Evolutionary conservation across 2,113 vertebrate genomes (phyloP).

Genomic region (Clinocottus analis): DNA sequence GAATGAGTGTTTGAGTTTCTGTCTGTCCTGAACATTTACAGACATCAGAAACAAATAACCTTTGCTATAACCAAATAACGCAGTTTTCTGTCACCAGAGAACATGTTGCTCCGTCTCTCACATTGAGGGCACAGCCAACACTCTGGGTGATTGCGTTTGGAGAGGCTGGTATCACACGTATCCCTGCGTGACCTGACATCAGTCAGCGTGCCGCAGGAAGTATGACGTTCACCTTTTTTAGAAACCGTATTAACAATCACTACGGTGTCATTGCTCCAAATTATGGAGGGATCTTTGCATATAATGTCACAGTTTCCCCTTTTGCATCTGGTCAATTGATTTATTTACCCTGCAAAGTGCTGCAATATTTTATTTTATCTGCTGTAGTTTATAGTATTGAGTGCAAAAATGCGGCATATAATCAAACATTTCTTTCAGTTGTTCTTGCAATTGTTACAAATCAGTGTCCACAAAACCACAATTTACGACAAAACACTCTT

Average conservation of each 20-base stretch:
- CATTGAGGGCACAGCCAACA: slow-evolving; percentile 19
- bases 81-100: neutral
- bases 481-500: neutral
- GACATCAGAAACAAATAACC: slow-evolving; percentile 4
- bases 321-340: neutral
- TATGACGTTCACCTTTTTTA: slow-evolving; percentile 37
- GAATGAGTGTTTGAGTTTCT: neutral
- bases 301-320: neutral
- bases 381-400: neutral
- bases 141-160: slow-evolving; percentile 49
- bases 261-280: neutral
- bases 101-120: slow-evolving; percentile 35
- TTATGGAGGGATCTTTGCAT: slow-evolving; percentile 12
- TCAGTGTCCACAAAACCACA: neutral
- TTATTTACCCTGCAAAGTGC: neutral
- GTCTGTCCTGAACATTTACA: neutral
- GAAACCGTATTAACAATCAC: slow-evolving; percentile 32
- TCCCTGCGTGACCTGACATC: slow-evolving; percentile 41
- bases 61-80: neutral
- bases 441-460: neutral
- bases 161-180: slow-evolving; percentile 30
- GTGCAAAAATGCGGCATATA: neutral
- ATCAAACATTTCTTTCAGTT: neutral
- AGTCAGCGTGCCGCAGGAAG: neutral
- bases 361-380: neutral